phyloP scores from a whole-genome alignment of 2,888 invertebrate species.

The Lissocephala sabroskyi region DNA sequence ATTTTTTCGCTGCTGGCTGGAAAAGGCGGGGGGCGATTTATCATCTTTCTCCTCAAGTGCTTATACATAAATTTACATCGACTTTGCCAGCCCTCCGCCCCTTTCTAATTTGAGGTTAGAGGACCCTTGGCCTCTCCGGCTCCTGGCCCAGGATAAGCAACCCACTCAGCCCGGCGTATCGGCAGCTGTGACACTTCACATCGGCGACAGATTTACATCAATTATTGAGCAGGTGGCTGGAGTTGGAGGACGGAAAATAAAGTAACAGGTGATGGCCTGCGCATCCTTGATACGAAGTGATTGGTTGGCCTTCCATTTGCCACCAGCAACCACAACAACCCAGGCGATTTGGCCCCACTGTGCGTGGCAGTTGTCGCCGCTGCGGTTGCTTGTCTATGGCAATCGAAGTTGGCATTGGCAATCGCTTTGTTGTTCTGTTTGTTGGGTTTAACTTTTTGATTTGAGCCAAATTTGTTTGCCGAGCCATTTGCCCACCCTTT shows the following conservation, averaged over 20 bases:
- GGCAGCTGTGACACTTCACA: conserved; percentile 49
- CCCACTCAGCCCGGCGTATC: conserved; percentile 37
- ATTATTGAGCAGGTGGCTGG: conserved; percentile 47
- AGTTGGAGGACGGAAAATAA: too few species aligned
- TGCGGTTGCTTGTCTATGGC: conserved; percentile 3
- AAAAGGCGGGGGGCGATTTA: too few species aligned
- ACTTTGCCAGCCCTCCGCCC: background rate
- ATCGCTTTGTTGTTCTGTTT: too few species aligned
- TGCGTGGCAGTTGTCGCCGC: background rate
- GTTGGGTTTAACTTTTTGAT: conserved; percentile 19
- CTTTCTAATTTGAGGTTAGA: background rate
- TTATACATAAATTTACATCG: conserved; percentile 26
- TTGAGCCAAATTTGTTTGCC: conserved; percentile 19
- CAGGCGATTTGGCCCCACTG: background rate
- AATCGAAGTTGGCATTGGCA: background rate
- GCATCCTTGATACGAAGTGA: background rate
- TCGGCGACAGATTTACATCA: conserved; percentile 52
- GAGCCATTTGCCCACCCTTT: conserved; percentile 2
- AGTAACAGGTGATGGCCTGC: conserved; percentile 32
- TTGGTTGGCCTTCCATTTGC: background rate
- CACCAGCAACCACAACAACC: too few species aligned
- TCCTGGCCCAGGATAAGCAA: conserved; percentile 38
- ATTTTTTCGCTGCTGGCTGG: too few species aligned
- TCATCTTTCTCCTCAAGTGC: conserved; percentile 40
- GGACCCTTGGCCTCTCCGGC: background rate